Percentiles rank a stretch among this genome's conserved stretches.
phyloP scores from a whole-genome alignment of 2,113 vertebrate species.

The Leptobrachium leishanense region DNA sequence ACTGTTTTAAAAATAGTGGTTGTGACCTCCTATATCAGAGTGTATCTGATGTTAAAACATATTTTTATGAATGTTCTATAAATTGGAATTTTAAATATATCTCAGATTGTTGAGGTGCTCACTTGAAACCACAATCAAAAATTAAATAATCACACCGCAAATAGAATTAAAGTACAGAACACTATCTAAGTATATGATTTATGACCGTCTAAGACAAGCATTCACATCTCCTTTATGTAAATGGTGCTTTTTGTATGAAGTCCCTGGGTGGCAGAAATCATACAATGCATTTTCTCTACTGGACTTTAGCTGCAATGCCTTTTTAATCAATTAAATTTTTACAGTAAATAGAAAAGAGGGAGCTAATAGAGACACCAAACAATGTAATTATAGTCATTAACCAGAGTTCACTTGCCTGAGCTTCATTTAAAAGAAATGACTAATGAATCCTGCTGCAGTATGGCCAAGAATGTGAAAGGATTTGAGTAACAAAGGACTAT shows the following conservation, averaged over 20 bases:
- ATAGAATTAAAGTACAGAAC: background rate
- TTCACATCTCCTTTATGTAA: slow-evolving; percentile 8
- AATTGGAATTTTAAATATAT: too few species aligned
- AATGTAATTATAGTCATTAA: slow-evolving; percentile 37
- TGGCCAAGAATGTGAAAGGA: slow-evolving; percentile 36
- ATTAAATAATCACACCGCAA: background rate
- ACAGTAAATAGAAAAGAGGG: slow-evolving; percentile 23
- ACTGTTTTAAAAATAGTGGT: too few species aligned
- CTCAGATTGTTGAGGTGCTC: background rate
- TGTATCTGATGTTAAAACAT: too few species aligned
- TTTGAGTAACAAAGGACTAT: slow-evolving; percentile 41
- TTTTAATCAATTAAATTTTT: slow-evolving; percentile 24
- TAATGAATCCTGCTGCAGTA: slow-evolving; percentile 34
- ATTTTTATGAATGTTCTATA: too few species aligned
- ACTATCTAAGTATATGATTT: slow-evolving; percentile 17
- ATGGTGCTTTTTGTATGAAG: slow-evolving; percentile 7
- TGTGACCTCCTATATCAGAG: too few species aligned
- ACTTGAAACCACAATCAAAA: background rate
- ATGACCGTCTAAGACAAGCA: background rate
- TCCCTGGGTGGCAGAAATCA: slow-evolving; percentile 22
- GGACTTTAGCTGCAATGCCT: background rate
- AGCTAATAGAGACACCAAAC: slow-evolving; percentile 11
- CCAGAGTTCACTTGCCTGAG: slow-evolving; percentile 36
- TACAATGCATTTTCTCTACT: slow-evolving; percentile 4
- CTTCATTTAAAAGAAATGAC: slow-evolving; percentile 39